Conservation (phyloP, 2,113 vertebrate genomes). For the Ciconia boyciana region DNA sequence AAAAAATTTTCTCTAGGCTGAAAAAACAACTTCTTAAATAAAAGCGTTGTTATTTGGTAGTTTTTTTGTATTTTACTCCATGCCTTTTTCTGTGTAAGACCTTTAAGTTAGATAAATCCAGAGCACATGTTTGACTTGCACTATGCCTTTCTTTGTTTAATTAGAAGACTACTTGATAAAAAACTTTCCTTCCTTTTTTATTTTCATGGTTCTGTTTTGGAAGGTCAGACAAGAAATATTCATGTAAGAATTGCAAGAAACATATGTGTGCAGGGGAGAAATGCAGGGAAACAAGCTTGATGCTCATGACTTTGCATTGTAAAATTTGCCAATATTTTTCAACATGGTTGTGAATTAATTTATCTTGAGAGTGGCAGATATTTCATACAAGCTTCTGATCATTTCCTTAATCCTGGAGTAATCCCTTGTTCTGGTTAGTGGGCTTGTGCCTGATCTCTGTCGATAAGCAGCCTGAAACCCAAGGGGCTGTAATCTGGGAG, state of each 20-base stretch:
- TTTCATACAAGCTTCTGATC: background rate
- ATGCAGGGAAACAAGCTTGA: background rate
- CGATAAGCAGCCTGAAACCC: background rate
- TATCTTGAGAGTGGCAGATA: background rate
- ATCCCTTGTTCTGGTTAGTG: background rate
- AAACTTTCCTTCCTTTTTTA: background rate
- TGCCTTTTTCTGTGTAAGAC: background rate
- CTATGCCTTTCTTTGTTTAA: background rate
- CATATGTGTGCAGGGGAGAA: background rate
- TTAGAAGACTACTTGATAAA: background rate
- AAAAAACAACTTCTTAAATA: background rate
- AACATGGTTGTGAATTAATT: background rate
- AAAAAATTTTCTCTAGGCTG: background rate
- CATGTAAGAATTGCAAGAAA: background rate
- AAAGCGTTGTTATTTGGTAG: background rate
- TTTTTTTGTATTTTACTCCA: background rate
- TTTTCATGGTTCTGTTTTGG: background rate
- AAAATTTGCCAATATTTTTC: background rate
- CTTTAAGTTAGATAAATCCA: background rate
- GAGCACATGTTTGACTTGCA: background rate
- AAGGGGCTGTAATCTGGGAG: background rate
- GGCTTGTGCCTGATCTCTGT: constrained; percentile 22
- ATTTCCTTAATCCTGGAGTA: constrained; percentile 17
- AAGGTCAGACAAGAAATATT: background rate
- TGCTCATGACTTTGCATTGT: background rate